Percentiles rank a stretch among this genome's conserved stretches.
Evolutionary conservation across 2,113 vertebrate genomes (phyloP).

Genomic region (Thermophis baileyi): DNA sequence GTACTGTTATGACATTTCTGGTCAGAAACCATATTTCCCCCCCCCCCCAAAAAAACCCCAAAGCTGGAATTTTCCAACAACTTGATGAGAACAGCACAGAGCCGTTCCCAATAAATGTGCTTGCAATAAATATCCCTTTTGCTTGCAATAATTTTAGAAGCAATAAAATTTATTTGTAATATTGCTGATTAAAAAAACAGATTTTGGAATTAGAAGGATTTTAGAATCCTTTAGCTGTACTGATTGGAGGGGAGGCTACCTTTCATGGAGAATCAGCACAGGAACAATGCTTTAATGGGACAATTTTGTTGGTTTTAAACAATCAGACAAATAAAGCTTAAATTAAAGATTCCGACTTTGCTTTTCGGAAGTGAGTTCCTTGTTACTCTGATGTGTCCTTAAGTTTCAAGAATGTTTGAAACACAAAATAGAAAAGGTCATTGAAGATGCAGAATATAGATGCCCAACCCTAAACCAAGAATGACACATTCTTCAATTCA

Average conservation of each 20-base stretch:
- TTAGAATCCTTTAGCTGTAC: background rate
- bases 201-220: background rate
- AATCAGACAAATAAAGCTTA: background rate
- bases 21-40: slow-evolving; percentile 13
- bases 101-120: slow-evolving; percentile 6
- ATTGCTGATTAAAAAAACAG: background rate
- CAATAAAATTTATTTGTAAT: background rate
- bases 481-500: background rate
- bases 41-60: background rate
- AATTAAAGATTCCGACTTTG: background rate
- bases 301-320: background rate
- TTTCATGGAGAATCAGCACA: background rate
- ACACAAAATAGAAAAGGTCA: background rate
- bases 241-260: background rate
- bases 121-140: background rate
- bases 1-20: background rate
- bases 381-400: background rate
- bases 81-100: background rate
- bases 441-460: background rate
- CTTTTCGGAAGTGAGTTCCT: background rate
- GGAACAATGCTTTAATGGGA: background rate
- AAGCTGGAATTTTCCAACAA: background rate
- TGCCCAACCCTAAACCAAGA: background rate
- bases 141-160: background rate
- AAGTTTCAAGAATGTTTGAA: background rate